A percentile compares a stretch with the other conserved stretches of the same genome.
phyloP scores from a whole-genome alignment of 30 jellyfish, hydroid and myxozoan species.

The Catostylus mosaicus region DNA sequence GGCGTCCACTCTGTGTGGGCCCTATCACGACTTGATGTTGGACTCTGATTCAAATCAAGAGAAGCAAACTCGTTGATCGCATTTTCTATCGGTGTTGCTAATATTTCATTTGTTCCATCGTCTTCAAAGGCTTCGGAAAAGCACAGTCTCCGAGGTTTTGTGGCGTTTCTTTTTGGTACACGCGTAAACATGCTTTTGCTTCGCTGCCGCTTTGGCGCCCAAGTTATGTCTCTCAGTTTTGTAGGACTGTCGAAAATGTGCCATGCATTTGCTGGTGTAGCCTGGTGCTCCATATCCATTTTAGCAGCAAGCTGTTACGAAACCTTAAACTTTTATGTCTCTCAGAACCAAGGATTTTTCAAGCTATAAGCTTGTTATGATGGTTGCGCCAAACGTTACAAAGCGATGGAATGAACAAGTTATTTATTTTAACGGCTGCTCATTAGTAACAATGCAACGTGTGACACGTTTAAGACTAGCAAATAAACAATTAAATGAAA shows the following conservation, averaged over 20 bases:
- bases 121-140: slow-evolving; percentile 63
- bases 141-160: slow-evolving; percentile 42
- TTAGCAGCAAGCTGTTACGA: neutral
- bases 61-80: slow-evolving; percentile 37
- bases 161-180: neutral
- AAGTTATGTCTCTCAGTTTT: slow-evolving; percentile 15
- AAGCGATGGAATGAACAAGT: neutral
- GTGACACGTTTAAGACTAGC: neutral
- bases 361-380: neutral
- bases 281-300: neutral
- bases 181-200: slow-evolving; percentile 44
- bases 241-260: slow-evolving; percentile 15
- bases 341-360: neutral
- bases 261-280: slow-evolving; percentile 19
- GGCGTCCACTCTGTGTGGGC: slow-evolving; percentile 55
- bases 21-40: neutral
- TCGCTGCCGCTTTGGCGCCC: slow-evolving; percentile 68
- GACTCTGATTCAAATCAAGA: neutral
- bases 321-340: neutral
- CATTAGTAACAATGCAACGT: neutral
- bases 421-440: neutral
- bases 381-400: neutral
- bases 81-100: slow-evolving; percentile 45
- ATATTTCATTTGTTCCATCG: slow-evolving; percentile 35
- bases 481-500: neutral